Evolutionary conservation across 1,140 invertebrate genomes (phyloP), one percentile per base, ranked within the genome.

Genomic region (Trialeurodes vaporariorum): DNA sequence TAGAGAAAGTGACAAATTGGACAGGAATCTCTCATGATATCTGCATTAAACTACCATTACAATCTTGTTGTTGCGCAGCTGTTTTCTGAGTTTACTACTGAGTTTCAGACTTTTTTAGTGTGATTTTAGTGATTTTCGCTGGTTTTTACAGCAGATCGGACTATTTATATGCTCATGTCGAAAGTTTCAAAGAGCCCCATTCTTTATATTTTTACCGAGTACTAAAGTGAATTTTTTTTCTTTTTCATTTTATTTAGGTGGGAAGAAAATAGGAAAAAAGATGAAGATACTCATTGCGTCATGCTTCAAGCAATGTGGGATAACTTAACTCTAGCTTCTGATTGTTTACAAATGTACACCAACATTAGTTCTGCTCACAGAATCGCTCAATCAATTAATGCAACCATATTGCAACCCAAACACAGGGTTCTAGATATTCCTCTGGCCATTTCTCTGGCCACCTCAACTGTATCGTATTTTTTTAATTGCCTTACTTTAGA

Each of bases 401-500:
- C 58, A 59, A 17, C 70, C 2, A 49, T 70, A 21, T n/a, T n/a
- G 63, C 25, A 59, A 61, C 22, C 59, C n/a, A 67, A 61, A 27
- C 27, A 26, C n/a, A 23, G 23, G 60, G 59, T 60, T 2, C 59
- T 61, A 17, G 17, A 17, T 49, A 59, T 83, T 59, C 77, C 81
- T 71, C 77, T 82, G 5, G 76, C 77, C 59, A 69, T 88, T 27
- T 89, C 87, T 76, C 76, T 90, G 2, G 85, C 87, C 0, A 82
- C 85, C 70, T 83, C 87, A 0, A 83, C 85, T 24, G 84, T 90
- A 0, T 83, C 86, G 72, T 91, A 90, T 76, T 91, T 91, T 75
- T 92, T 90, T 77, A 81, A 84, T 58, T 89, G 86, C 70, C 81
- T 90, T 64, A 82, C 81, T 60, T 81, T 88, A 73, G 67, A 68